Percentiles rank a stretch among this genome's conserved stretches.
Evolutionary conservation across 2,113 vertebrate genomes (phyloP).

Genomic region (Aphyosemion australe): DNA sequence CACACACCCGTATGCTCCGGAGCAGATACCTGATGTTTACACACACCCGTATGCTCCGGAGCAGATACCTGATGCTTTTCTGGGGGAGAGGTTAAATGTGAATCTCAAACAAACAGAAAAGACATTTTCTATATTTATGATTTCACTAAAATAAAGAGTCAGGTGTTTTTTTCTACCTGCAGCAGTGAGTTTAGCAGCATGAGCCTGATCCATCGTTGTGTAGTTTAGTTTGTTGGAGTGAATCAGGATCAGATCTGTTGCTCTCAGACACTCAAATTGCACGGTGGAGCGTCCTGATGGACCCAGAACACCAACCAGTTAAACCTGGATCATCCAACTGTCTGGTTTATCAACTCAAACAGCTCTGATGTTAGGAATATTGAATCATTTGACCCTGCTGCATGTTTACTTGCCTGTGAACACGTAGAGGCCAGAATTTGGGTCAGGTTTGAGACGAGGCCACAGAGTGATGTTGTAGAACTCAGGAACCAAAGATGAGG

Average conservation of each 20-base stretch:
- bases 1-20: too few relatives aligned
- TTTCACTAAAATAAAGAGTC: not conserved
- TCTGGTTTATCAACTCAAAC: too few relatives aligned
- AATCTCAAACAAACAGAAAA: too few relatives aligned
- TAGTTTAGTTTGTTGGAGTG: slow-evolving; percentile 90
- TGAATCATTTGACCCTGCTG: too few relatives aligned
- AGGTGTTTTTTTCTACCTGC: slow-evolving; percentile 34
- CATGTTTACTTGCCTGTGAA: slow-evolving; percentile 78
- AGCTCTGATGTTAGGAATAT: too few relatives aligned
- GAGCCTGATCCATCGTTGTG: slow-evolving; percentile 26
- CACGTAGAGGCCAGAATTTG: slow-evolving; percentile 66
- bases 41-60: too few relatives aligned
- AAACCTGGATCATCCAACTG: too few relatives aligned
- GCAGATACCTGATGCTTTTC: too few relatives aligned
- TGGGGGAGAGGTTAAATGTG: too few relatives aligned
- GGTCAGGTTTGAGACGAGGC: slow-evolving; percentile 73
- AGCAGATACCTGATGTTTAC: too few relatives aligned
- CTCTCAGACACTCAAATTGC: slow-evolving; percentile 74
- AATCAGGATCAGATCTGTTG: slow-evolving; percentile 85
- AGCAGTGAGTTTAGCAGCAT: slow-evolving; percentile 30
- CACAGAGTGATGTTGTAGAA: slow-evolving; percentile 80
- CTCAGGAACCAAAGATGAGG: slow-evolving; percentile 66
- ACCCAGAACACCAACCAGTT: not conserved
- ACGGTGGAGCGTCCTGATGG: slow-evolving; percentile 71
- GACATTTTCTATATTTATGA: too few relatives aligned